Evolutionary conservation across 2,113 vertebrate genomes (phyloP), one percentile per base, ranked within the genome.

Genomic region (Epinephelus lanceolatus): DNA sequence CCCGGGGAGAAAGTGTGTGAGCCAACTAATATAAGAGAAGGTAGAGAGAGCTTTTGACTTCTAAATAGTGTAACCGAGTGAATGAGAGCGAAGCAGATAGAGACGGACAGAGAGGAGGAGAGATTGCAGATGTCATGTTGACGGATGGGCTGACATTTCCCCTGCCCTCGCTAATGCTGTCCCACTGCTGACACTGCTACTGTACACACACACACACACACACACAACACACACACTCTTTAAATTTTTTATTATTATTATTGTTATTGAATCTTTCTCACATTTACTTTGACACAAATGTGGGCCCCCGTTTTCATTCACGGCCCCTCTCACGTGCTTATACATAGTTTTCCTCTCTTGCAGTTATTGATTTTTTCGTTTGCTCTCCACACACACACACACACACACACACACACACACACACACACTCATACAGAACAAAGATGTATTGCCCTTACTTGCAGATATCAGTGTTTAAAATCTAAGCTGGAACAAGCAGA

Each of bases 91-190:
- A 75, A 19, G 42, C 53, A 40, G 73, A 91, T 55, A n/a, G 67
- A 79, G 67, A 76, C 17, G 7, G 69, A 86, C 66, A 27, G 49
- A 82, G 49, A 57, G 71, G 56, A 86, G 78, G 51, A 71, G 77
- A 89, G 82, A 90, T 86, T 85, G 78, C 68, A 75, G 65, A 63
- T 78, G 91, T 90, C 90, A 89, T 76, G 57, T 88, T 92, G 91
- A 93, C 18, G 37, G 86, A 93, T 91, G 86, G 76, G 62, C 76
- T 68, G 87, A 88, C 88, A 78, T 86, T 88, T 76, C 53, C 49
- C 23, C 27, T 67, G 73, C 59, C 61, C 62, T 76, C 15, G 12
- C 80, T 89, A 83, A 85, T 71, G 83, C 77, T 61, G 45, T 77
- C 78, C 69, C 33, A 71, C 53, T 89, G 89, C 88, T 90, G 89